Evolutionary conservation across 2,113 vertebrate species (phyloP), one percentile per base, ranked within the genome.

Genomic region (Euleptes europaea): DNA sequence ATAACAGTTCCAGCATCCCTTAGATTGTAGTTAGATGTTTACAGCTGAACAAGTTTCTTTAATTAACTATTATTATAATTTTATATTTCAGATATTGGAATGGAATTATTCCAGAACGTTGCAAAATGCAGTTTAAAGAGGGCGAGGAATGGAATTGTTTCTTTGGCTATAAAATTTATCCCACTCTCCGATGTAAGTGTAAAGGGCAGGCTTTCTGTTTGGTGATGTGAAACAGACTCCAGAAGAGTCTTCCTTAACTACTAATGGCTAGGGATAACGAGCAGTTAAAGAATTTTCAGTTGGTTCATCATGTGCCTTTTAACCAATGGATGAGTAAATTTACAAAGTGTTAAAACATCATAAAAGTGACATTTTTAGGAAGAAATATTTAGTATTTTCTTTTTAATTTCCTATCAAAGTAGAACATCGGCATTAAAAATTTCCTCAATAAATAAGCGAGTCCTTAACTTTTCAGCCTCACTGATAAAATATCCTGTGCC

Each of bases 61-160:
- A 49, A 72, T 80, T 72, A 85, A 85, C 67, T 73, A 33, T 7
- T 21, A 31, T 31, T 81, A 8, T 0, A 72, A 60, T 78, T 77
- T 84, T 83, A n/a, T 82, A 66, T 82, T 82, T 73, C 89, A 99
- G 98, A 92, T 99, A 98, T 88, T 99, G 99, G 99, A 98, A 98
- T 5, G 97, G 98, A 4, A 85, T 98, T 51, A 98, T 99, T 65
- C 99, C 99, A 0, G 97, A 99, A 82, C 97, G 95, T 91, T 99
- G 99, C 79, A 97, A 94, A 80, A 94, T 95, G 87, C 97, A 97
- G 88, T 96, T 97, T 89, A 97, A 98, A 89, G 97, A 97, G 78
- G 99, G 98, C 83, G 97, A 99, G 76, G 98, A 99, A 87, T 99
- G 99, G 99, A 99, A 99, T 93, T 99, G 99, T 90, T 99, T 99